phyloP scores from a whole-genome alignment of 2,113 vertebrate species.

The Pelusios castaneus region DNA sequence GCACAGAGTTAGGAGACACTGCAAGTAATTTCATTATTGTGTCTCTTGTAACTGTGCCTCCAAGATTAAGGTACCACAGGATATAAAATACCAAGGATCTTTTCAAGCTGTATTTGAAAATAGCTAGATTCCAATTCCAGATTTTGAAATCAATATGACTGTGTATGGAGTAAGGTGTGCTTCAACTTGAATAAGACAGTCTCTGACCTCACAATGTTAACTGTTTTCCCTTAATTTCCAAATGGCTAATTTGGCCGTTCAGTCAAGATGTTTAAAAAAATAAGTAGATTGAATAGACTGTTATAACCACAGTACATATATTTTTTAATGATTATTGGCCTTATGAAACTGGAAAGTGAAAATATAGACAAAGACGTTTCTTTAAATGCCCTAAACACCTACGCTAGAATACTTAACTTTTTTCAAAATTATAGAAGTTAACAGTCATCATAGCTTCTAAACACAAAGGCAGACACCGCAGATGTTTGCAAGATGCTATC shows the following conservation, averaged over 20 bases:
- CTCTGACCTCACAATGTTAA: constrained; percentile 6
- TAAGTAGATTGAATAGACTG: not conserved
- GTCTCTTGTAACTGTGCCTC: not conserved
- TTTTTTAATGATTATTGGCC: not conserved
- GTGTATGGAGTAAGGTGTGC: constrained; percentile 48
- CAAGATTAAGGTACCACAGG: constrained; percentile 26
- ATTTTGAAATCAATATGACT: constrained; percentile 41
- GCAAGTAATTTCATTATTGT: not conserved
- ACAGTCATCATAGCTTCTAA: not conserved
- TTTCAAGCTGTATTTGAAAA: constrained; percentile 47
- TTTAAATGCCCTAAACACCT: not conserved
- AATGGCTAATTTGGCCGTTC: constrained; percentile 9
- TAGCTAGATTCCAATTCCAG: constrained; percentile 44
- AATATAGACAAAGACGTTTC: not conserved
- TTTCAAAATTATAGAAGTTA: not conserved
- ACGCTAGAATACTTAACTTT: not conserved
- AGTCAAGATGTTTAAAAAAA: not conserved
- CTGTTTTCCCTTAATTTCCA: constrained; percentile 33
- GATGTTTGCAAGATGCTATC: not conserved
- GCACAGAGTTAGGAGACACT: not conserved
- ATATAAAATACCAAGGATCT: constrained; percentile 34
- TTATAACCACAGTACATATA: not conserved
- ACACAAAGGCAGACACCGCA: not conserved
- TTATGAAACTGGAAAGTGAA: not conserved
- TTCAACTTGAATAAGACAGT: constrained; percentile 25